phyloP scores from a whole-genome alignment of 2,113 vertebrate genomes.

The Hippocampus guttulatus region DNA sequence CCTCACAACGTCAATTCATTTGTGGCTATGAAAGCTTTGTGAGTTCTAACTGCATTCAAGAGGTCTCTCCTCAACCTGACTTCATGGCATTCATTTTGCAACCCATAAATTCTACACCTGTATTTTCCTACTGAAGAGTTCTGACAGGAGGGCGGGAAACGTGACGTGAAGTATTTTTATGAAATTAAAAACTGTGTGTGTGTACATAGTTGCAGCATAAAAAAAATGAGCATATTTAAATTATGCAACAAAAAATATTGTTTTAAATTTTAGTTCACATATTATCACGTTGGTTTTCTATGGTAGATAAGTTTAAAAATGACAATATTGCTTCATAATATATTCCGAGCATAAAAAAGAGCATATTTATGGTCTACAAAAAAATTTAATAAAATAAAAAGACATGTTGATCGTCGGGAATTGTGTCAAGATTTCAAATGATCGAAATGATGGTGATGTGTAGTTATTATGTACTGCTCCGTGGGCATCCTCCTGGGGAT shows the following conservation, averaged over 20 bases:
- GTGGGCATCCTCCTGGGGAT: slow-evolving; percentile 33
- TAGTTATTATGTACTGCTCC: slow-evolving; percentile 11
- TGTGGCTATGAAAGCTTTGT: neutral
- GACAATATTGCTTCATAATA: slow-evolving; percentile 52
- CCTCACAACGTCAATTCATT: neutral
- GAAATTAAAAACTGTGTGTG: slow-evolving; percentile 45
- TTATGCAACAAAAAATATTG: slow-evolving; percentile 70
- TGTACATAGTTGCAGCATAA: slow-evolving; percentile 72
- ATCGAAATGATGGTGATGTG: slow-evolving; percentile 6
- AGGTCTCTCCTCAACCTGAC: neutral
- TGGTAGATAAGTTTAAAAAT: slow-evolving; percentile 56
- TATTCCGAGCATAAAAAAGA: slow-evolving; percentile 63
- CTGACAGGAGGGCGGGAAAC: slow-evolving; percentile 32
- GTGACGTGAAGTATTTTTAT: slow-evolving; percentile 64
- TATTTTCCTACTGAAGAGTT: slow-evolving; percentile 33
- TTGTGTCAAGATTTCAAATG: slow-evolving; percentile 38
- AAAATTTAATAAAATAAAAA: slow-evolving; percentile 12
- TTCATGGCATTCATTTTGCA: neutral
- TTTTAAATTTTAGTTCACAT: slow-evolving; percentile 40
- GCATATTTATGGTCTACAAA: slow-evolving; percentile 58
- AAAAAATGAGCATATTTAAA: slow-evolving; percentile 76
- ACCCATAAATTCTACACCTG: neutral
- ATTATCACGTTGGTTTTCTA: slow-evolving; percentile 43
- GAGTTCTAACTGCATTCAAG: neutral
- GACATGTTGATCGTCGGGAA: slow-evolving; percentile 31